Evolutionary conservation across 2,888 invertebrate species (phyloP).

Genomic region (Kryphioiulus occultus): DNA sequence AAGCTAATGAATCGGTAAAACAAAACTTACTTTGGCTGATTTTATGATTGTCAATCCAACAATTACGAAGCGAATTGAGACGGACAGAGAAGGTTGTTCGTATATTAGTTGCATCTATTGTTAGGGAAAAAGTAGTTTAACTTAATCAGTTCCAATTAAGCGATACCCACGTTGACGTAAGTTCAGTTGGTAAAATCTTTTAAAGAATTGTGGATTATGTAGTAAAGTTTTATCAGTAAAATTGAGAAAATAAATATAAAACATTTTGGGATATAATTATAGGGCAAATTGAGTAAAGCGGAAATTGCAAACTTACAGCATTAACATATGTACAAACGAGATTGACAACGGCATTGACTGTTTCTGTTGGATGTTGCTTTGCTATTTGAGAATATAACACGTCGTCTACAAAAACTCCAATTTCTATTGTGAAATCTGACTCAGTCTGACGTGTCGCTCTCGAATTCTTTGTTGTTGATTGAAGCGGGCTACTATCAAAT

Average conservation of each 20-base stretch:
- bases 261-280: neutral
- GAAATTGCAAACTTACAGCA: neutral
- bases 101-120: constrained; percentile 39
- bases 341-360: neutral
- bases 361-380: neutral
- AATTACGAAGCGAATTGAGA: neutral
- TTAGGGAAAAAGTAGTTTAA: neutral
- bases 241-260: neutral
- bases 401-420: constrained; percentile 37
- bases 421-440: constrained; percentile 17
- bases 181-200: neutral
- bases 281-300: neutral
- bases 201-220: no score
- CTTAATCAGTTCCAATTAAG: neutral
- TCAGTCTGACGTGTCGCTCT: neutral
- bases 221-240: neutral
- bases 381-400: neutral
- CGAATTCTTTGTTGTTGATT: neutral
- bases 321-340: neutral
- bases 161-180: neutral
- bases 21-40: constrained; percentile 8
- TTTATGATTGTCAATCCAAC: neutral
- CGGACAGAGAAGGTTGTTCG: neutral
- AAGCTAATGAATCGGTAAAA: neutral
- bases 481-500: neutral